phyloP scores from a whole-genome alignment of 1,140 invertebrate species.

The Apis mellifera region DNA sequence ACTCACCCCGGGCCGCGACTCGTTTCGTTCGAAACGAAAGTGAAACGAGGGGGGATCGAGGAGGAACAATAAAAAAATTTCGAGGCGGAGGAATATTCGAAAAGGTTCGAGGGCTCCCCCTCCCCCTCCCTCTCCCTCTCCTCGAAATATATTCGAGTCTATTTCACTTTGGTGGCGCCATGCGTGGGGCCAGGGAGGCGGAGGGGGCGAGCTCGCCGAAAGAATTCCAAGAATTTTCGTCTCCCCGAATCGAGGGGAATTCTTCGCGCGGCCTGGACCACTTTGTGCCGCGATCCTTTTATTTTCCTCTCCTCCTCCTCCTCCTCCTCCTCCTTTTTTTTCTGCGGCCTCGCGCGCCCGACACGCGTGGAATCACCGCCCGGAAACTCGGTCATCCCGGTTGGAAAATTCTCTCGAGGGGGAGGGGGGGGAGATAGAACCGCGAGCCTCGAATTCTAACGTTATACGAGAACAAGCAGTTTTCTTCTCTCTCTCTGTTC shows the following conservation, averaged over 20 bases:
- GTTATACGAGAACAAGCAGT: no score
- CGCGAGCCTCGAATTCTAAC: not conserved
- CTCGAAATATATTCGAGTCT: not conserved
- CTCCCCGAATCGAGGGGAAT: conserved; percentile 32
- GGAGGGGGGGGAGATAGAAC: not conserved
- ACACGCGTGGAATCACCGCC: conserved; percentile 11
- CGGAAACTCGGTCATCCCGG: not conserved
- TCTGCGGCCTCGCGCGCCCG: not conserved
- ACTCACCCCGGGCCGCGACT: no score
- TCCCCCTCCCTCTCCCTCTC: not conserved
- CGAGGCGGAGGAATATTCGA: not conserved
- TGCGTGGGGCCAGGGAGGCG: not conserved
- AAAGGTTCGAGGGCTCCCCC: not conserved
- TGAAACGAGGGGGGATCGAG: no score
- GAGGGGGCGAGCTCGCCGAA: not conserved
- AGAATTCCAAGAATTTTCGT: conserved; percentile 46
- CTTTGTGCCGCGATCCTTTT: conserved; percentile 32
- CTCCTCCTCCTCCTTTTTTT: not conserved
- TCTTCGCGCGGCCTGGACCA: conserved; percentile 31
- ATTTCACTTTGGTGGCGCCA: conserved; percentile 22
- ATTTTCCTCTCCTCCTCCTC: conserved; percentile 6
- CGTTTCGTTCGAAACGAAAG: not conserved
- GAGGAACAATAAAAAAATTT: conserved; percentile 16
- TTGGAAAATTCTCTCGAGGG: not conserved
- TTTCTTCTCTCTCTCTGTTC: no score